Conservation (phyloP, 1,140 invertebrate species). For the Hesperophylax magnus region DNA sequence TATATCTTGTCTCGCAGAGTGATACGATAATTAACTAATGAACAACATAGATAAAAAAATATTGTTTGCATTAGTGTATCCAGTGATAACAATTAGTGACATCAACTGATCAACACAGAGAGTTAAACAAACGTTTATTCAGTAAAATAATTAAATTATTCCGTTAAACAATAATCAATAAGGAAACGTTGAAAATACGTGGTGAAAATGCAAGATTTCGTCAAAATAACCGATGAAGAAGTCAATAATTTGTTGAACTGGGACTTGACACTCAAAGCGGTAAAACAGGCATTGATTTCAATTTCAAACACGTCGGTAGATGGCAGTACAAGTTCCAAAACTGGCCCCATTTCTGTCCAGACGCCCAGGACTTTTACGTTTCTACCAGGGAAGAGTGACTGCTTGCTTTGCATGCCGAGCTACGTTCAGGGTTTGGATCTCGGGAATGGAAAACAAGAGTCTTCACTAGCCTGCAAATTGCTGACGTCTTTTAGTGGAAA, state of each 20-base stretch:
- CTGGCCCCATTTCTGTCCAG: constrained; percentile 47
- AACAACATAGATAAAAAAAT: too few relatives aligned
- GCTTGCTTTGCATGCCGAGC: constrained; percentile 64
- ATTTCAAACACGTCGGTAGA: constrained; percentile 12
- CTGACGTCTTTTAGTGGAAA: constrained; percentile 63
- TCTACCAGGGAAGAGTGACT: constrained; percentile 45
- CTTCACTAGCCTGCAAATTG: constrained; percentile 64
- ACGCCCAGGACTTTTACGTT: constrained; percentile 56
- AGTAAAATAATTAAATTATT: too few relatives aligned
- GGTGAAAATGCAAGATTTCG: constrained; percentile 25
- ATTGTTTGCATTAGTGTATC: too few relatives aligned
- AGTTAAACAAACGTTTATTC: too few relatives aligned
- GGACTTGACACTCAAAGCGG: constrained; percentile 21
- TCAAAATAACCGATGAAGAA: constrained; percentile 33
- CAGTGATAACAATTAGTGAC: too few relatives aligned
- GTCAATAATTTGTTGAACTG: constrained; percentile 44
- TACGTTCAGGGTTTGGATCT: constrained; percentile 59
- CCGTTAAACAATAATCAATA: too few relatives aligned
- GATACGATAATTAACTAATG: too few relatives aligned
- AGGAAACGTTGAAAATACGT: neutral
- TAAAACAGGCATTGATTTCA: constrained; percentile 50
- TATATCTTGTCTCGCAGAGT: too few relatives aligned
- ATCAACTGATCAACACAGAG: too few relatives aligned
- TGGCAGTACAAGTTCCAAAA: constrained; percentile 22
- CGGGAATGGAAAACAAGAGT: constrained; percentile 31